Evolutionary conservation across 2,113 vertebrate genomes (phyloP).

Genomic region (Macaca mulatta): DNA sequence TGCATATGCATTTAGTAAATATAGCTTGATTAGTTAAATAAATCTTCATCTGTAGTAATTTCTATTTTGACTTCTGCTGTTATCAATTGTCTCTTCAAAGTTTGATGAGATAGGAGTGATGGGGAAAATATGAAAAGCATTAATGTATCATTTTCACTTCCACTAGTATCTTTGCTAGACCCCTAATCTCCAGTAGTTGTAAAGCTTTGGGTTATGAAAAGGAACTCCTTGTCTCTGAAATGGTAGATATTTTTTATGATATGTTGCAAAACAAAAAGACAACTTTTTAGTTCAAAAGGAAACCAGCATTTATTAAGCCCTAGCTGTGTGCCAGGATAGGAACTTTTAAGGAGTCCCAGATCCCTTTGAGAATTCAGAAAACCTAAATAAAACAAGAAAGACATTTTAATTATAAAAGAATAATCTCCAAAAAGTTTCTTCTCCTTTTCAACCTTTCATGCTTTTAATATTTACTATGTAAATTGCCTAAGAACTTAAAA

Average conservation of each 20-base stretch:
- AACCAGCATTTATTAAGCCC: not conserved
- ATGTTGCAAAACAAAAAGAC: not conserved
- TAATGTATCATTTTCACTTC: not conserved
- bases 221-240: not conserved
- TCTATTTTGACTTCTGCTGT: not conserved
- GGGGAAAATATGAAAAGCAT: not conserved
- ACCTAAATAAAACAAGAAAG: not conserved
- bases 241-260: not conserved
- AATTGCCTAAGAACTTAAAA: constrained; percentile 4
- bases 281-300: not conserved
- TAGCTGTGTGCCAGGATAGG: not conserved
- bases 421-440: not conserved
- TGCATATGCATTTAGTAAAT: not conserved
- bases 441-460: not conserved
- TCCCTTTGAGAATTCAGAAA: not conserved
- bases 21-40: not conserved
- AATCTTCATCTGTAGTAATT: not conserved
- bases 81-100: not conserved
- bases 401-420: not conserved
- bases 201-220: not conserved
- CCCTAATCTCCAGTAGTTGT: not conserved
- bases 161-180: not conserved
- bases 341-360: not conserved
- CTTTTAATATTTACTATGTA: not conserved
- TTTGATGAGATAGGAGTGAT: not conserved